phyloP scores from a whole-genome alignment of 2,113 vertebrate species.

The Grammomys dolichurus region DNA sequence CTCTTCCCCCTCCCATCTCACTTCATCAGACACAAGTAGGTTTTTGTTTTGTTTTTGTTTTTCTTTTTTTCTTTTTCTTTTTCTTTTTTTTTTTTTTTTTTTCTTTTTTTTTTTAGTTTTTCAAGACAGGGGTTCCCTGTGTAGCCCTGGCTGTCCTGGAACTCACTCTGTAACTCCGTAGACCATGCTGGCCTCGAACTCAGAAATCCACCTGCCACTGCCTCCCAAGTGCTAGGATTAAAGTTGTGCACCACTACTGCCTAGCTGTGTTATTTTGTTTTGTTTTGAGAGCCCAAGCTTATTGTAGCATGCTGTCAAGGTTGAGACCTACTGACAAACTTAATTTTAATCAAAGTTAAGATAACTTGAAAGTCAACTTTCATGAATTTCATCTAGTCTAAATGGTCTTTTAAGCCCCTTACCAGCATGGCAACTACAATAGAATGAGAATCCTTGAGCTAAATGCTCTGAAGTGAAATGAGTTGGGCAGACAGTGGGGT shows the following conservation, averaged over 20 bases:
- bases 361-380: not conserved
- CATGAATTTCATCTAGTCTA: not conserved
- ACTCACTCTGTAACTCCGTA: too few relatives aligned
- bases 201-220: too few relatives aligned
- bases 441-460: not conserved
- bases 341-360: constrained; percentile 25
- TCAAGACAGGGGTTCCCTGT: too few relatives aligned
- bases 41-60: not conserved
- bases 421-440: not conserved
- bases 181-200: too few relatives aligned
- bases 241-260: too few relatives aligned
- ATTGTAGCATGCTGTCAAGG: not conserved
- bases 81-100: too few relatives aligned
- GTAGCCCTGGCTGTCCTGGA: too few relatives aligned
- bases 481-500: not conserved
- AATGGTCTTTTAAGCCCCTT: not conserved
- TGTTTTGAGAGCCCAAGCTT: not conserved
- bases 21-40: not conserved
- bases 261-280: not conserved
- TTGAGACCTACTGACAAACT: not conserved
- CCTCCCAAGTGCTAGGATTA: too few relatives aligned
- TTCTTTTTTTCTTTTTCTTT: too few relatives aligned
- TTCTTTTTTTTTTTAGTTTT: too few relatives aligned
- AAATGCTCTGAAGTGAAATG: not conserved
- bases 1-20: not conserved